phyloP scores from a whole-genome alignment of 2,113 vertebrate species.

The Ranitomeya imitator region DNA sequence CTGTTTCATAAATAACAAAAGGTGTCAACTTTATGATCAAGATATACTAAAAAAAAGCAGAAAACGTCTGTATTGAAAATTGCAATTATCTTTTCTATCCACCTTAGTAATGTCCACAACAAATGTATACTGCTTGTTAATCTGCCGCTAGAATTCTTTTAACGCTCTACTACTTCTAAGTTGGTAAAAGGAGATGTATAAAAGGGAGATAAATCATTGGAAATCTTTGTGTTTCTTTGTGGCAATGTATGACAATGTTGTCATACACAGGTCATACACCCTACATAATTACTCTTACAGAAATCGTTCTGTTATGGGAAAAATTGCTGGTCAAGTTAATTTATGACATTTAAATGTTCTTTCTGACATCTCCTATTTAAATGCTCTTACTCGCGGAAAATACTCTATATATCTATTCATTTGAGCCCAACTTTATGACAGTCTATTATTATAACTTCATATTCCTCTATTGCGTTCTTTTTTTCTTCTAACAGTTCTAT shows the following conservation, averaged over 20 bases:
- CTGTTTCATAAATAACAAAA: no score
- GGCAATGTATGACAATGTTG: not conserved
- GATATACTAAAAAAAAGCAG: no score
- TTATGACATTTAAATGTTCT: conserved; percentile 7
- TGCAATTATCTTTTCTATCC: not conserved
- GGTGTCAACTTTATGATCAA: no score
- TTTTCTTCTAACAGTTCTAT: conserved; percentile 1
- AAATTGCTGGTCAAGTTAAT: not conserved
- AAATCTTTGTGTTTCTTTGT: not conserved
- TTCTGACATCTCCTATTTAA: not conserved
- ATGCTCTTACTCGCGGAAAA: not conserved
- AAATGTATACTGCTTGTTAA: not conserved
- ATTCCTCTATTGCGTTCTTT: conserved; percentile 24
- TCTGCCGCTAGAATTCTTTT: not conserved
- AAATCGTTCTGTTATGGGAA: not conserved
- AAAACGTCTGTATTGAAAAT: not conserved
- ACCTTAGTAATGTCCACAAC: not conserved
- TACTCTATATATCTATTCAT: conserved; percentile 10
- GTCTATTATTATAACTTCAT: conserved; percentile 46
- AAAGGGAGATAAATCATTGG: no score
- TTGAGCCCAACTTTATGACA: conserved; percentile 23
- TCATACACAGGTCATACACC: not conserved
- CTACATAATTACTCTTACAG: not conserved
- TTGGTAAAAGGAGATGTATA: not conserved
- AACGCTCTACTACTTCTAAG: not conserved